Conservation (phyloP, 2,113 vertebrate species). For the Pluvianellus socialis region DNA sequence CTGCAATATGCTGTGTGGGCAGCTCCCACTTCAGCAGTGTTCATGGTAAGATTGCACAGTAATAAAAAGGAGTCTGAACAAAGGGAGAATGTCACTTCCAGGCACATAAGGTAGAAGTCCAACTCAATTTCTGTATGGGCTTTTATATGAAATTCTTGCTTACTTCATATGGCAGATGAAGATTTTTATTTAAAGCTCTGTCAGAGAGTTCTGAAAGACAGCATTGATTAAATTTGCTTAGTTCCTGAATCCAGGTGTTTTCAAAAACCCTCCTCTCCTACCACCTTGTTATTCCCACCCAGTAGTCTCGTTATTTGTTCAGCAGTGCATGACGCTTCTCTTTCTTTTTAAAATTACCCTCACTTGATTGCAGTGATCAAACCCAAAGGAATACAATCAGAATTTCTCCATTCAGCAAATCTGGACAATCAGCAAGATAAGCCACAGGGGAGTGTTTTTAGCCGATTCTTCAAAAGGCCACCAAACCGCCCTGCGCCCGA, state of each 20-base stretch:
- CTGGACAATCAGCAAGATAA: background rate
- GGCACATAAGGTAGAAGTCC: background rate
- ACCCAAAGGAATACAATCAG: background rate
- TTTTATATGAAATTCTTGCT: background rate
- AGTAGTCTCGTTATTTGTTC: background rate
- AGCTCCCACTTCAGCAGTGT: background rate
- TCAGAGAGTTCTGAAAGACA: background rate
- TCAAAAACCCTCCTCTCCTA: background rate
- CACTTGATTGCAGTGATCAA: background rate
- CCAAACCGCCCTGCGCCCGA: background rate
- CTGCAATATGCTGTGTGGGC: conserved; percentile 2
- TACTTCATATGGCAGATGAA: background rate
- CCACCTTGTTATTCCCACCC: background rate
- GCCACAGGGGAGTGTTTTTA: background rate
- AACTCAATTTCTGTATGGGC: background rate
- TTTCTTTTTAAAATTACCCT: background rate
- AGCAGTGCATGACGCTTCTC: background rate
- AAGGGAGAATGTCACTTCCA: background rate
- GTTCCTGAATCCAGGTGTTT: background rate
- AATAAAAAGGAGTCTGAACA: background rate
- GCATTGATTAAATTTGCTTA: background rate
- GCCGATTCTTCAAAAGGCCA: background rate
- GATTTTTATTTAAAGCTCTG: background rate
- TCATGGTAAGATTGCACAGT: background rate
- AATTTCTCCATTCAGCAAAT: background rate